Base-by-base conservation (phyloP, 1,140 invertebrate species). In the Tetranychus cinnabarinus region DNA sequence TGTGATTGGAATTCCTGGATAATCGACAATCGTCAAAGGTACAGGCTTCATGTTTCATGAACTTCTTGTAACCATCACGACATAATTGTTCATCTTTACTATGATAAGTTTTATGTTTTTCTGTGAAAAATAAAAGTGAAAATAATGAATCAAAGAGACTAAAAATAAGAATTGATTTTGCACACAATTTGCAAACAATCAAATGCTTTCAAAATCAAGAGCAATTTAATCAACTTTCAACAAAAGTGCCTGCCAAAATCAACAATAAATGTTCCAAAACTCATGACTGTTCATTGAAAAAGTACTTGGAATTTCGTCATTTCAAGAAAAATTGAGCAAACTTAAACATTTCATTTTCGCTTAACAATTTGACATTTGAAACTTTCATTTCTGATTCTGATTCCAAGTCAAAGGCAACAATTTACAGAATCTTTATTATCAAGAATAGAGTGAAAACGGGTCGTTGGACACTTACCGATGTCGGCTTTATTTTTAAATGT, bases 401-500 rank as follows among this genome's bases (percentile, higher is more conserved):
- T 23, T 23, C 0, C 23, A 23, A 23, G 23, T 23, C 23, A 23
- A 23, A 23, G 23, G 23, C 23, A 23, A 23, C 23, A 23, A 23
- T 23, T 23, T 23, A 23, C 23, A 23, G 23, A 23, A 23, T 23
- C 23, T 23, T 23, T 23, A 23, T 23, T 23, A 23, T 23, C 23
- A 23, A 0, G 23, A 23, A 23, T 23, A 23, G 23, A 23, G 0
- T 48, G n/a, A n/a, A n/a, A n/a, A n/a, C n/a, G n/a, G n/a, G 46
- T 48, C n/a, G 12, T 13, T n/a, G 46, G 50, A 56, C 12, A 72
- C 82, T 80, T 78, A 95, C 90, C 92, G 90, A 97, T 97, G 75
- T 97, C 92, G 67, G 90, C 89, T 75, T 97, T 97, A 73, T 97
- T 97, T 72, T 97, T 97, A 73, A 97, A 97, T 0, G 91, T 97